phyloP scores from a whole-genome alignment of 1,140 invertebrate genomes.

The Lepidurus apus region DNA sequence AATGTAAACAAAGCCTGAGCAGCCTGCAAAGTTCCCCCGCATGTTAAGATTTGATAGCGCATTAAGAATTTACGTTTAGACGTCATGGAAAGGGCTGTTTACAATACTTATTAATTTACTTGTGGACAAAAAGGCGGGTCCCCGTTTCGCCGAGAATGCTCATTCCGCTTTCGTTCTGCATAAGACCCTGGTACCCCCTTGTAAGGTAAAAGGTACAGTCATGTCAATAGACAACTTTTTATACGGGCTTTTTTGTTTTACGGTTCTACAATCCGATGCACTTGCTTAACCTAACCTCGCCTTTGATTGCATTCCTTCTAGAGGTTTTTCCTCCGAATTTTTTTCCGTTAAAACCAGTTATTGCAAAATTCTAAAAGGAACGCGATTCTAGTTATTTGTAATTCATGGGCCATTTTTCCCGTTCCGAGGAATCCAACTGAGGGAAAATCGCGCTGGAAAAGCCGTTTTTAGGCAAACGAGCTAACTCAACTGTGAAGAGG shows the following conservation, averaged over 20 bases:
- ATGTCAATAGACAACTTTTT: not conserved
- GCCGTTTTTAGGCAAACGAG: no score
- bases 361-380: not conserved
- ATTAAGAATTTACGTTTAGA: no score
- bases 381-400: not conserved
- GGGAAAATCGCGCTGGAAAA: no score
- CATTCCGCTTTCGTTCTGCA: not conserved
- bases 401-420: no score
- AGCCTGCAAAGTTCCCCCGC: no score
- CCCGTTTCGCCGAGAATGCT: not conserved
- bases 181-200: not conserved
- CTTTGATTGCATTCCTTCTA: not conserved
- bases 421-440: no score
- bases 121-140: not conserved
- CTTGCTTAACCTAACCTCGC: not conserved
- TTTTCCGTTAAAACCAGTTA: not conserved
- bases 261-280: not conserved
- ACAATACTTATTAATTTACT: no score
- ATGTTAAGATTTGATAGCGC: no score
- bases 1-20: no score
- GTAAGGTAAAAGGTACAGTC: not conserved
- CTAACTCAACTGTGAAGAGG: no score
- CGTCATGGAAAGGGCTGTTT: no score
- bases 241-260: not conserved
- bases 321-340: not conserved